Conservation (phyloP, 2,797 vertebrate genomes). For the Lepidocolaptes lacrymiger region DNA sequence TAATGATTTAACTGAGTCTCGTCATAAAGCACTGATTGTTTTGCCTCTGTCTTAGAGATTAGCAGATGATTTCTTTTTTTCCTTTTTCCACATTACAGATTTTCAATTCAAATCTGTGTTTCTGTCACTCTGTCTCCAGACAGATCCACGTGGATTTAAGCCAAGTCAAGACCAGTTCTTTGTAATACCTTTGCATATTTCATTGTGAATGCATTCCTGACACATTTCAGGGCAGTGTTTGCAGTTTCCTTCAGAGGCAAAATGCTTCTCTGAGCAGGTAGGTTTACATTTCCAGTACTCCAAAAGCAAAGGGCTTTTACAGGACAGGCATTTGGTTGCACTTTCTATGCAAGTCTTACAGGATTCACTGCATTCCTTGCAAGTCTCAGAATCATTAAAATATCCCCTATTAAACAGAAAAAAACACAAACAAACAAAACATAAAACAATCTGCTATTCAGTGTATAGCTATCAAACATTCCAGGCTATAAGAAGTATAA, state of each 20-base stretch:
- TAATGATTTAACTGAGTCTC: background rate
- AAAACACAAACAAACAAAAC: background rate
- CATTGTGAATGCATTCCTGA: constrained; percentile 78
- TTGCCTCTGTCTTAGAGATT: background rate
- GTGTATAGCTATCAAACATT: background rate
- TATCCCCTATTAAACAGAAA: constrained; percentile 80
- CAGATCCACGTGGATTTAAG: background rate
- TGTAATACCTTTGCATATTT: constrained; percentile 84
- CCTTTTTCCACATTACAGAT: background rate
- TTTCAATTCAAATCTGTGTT: background rate
- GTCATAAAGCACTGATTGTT: background rate
- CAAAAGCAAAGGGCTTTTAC: constrained; percentile 76
- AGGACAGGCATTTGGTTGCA: constrained; percentile 83
- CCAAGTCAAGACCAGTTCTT: background rate
- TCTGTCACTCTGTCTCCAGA: background rate
- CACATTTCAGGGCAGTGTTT: constrained; percentile 83
- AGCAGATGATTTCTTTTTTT: background rate
- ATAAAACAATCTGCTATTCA: background rate
- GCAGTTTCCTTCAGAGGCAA: constrained; percentile 79
- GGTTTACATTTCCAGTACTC: constrained; percentile 76
- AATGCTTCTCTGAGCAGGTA: constrained; percentile 81
- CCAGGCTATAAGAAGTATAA: background rate
- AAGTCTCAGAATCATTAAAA: constrained; percentile 66
- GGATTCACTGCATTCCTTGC: constrained; percentile 75
- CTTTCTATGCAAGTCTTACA: constrained; percentile 82